Percentiles rank a stretch among this genome's conserved stretches.
Evolutionary conservation across 2,113 vertebrate genomes (phyloP).

Genomic region (Himantopus leucocephalus): DNA sequence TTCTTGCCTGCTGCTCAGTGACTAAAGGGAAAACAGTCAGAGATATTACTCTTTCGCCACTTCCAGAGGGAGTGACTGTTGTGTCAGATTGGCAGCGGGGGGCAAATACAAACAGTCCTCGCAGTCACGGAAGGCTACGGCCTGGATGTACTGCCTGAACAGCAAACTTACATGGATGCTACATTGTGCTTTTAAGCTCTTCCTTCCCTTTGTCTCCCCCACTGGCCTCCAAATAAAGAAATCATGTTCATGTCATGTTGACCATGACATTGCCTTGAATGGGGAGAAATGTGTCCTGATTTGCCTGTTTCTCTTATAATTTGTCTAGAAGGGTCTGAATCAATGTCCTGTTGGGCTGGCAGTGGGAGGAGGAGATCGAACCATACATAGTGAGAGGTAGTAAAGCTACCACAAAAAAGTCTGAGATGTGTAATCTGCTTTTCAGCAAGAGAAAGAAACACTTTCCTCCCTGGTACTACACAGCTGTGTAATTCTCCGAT

Average conservation of each 20-base stretch:
- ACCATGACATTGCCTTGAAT: background rate
- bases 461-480: background rate
- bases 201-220: background rate
- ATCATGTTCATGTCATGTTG: background rate
- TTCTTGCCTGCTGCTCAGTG: constrained; percentile 1
- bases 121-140: background rate
- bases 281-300: background rate
- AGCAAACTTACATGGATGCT: background rate
- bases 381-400: background rate
- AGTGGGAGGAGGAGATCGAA: background rate
- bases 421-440: background rate
- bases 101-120: background rate
- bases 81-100: background rate
- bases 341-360: background rate
- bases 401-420: background rate
- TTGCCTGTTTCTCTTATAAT: background rate
- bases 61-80: background rate
- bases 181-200: background rate
- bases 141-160: background rate
- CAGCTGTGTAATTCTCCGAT: background rate
- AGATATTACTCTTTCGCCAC: background rate
- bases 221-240: background rate
- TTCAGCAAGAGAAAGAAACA: background rate
- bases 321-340: background rate
- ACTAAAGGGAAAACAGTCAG: background rate